A percentile compares a stretch with the other conserved stretches of the same genome.
Evolutionary conservation across 2,797 vertebrate species (phyloP).

Genomic region (Atherinosoma microstoma): DNA sequence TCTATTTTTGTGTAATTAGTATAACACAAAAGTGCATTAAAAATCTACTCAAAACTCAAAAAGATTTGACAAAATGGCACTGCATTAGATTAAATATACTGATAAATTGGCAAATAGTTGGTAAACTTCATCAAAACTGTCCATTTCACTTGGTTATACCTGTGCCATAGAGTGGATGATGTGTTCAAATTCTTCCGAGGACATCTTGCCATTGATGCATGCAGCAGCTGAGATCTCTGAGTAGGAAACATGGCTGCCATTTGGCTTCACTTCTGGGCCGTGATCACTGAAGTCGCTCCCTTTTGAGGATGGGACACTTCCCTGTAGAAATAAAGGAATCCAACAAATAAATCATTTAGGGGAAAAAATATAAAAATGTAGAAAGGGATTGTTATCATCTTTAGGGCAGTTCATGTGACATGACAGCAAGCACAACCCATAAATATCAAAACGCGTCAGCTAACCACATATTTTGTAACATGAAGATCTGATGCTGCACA

Average conservation of each 20-base stretch:
- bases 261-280: constrained; percentile 81
- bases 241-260: constrained; percentile 80
- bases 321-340: constrained; percentile 72
- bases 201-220: constrained; percentile 82
- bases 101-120: background rate
- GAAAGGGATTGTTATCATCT: background rate
- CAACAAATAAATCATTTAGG: background rate
- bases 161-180: constrained; percentile 93
- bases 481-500: no score
- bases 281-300: constrained; percentile 77
- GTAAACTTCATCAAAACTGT: background rate
- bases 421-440: no score
- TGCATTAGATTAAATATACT: background rate
- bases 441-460: no score
- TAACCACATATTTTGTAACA: no score
- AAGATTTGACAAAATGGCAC: background rate
- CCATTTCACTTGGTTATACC: constrained; percentile 74
- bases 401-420: no score
- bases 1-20: background rate
- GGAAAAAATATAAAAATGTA: background rate
- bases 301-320: constrained; percentile 58
- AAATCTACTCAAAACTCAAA: constrained; percentile 5
- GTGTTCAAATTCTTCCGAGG: constrained; percentile 88
- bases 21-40: background rate
- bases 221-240: constrained; percentile 73